Evolutionary conservation across 2,797 vertebrate genomes (phyloP), one percentile per base, ranked within the genome.

Genomic region (Saguinus oedipus): DNA sequence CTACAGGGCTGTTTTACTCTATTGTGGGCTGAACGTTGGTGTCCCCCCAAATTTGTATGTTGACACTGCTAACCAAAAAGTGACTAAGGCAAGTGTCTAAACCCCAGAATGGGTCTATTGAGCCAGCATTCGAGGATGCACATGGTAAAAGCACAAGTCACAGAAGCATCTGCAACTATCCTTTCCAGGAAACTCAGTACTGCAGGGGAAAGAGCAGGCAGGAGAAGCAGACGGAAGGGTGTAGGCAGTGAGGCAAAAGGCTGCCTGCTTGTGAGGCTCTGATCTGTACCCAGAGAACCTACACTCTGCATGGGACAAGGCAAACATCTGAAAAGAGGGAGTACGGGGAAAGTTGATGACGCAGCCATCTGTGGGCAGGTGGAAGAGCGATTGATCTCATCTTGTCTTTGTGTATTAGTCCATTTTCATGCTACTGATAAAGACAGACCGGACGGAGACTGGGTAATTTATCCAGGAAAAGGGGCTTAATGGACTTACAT

Each of bases 371-470:
- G 9, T 11, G 68, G 36, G 33, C 33, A 72, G 68, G 68, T 36
- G 11, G 68, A 24, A 36, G 10, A 72, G n/a, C 2, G n/a, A 72
- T 2, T 3, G 20, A 72, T 39, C 68, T 72, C n/a, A 72, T 39
- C n/a, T 72, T 39, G 68, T 72, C 68, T 20, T 39, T 72, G 64
- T 68, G 64, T n/a, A 19, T 68, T n/a, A n/a, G 33, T n/a, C 33
- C 33, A 19, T 33, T 68, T 68, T 68, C 64, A 68, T 0, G 3
- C 64, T n/a, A 19, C 33, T n/a, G 33, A n/a, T n/a, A 68, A 68
- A 68, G 33, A n/a, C 15, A n/a, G n/a, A 68, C 7, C 0, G 3
- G 1, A 68, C 0, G 3, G 1, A 68, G 33, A n/a, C 33, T 68
- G 15, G 15, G 64, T 68, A 68, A n/a, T 68, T n/a, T 68, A 68